Base-by-base conservation (phyloP, 1,140 invertebrate species). In the Bradysia coprophila region DNA sequence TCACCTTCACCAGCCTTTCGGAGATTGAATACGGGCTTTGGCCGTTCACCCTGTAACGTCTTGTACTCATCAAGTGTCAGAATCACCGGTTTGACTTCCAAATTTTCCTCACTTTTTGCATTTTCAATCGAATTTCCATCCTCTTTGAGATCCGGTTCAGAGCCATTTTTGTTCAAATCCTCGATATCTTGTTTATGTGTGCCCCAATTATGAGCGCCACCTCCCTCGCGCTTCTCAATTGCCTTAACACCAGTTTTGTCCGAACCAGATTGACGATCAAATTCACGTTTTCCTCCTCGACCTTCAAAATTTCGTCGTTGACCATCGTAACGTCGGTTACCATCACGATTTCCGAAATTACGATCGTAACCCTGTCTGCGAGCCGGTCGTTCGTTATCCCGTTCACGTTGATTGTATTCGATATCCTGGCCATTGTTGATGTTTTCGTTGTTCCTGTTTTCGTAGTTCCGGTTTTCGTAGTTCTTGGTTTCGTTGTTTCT, bases 191-290 rank as follows among this genome's bases (percentile, higher is more conserved):
- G 88, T 59, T 85, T 88, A 49, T 89, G 75, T 38, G 80, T 87
- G 51, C 91, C 91, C 91, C 92, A 95, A 62, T 95, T 96, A 64
- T 90, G 86, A 51, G 87, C 77, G 43, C 91, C 92, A 67, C 74
- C 80, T 56, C 90, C 92, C 55, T 95, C 90, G 48, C 84, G 78
- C 65, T 96, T 95, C 55, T 95, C 90, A 49, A 90, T 71, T 45
- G 87, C 72, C 66, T 95, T 95, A 41, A 95, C 79, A 56, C 91
- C 88, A 62, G 86, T 92, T 70, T 85, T 90, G 57, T 94, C 89
- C 42, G 85, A 90, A 48, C 90, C 90, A 55, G 88, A 93, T 62
- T 93, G 86, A 46, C 91, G 75, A 65, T 95, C 91, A 62, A 87
- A 95, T 65, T 95, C 90, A 28, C 88, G 73, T 64, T 90, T 91